These are phyloP conservation scores for Ptyas mucosa DNA, from an alignment of 2,113 vertebrate genomes.

Conservation along the genomic window DNA sequence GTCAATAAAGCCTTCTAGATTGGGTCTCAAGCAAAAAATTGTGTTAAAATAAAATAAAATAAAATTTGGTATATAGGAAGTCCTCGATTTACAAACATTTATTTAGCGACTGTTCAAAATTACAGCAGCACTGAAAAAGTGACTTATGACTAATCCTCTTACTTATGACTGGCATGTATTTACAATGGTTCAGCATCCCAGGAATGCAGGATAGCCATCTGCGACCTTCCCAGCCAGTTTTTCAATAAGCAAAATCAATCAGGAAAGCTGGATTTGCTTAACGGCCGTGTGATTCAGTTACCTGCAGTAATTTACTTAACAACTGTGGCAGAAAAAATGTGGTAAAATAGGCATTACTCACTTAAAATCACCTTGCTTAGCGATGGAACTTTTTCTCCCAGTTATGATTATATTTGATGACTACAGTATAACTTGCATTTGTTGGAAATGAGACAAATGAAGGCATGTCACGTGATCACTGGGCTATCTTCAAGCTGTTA, in stretches of 20 bases:
- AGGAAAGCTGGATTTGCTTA: not conserved
- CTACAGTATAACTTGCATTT: not conserved
- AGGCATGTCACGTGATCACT: not conserved
- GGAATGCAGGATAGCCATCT: not conserved
- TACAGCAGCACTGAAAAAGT: not conserved
- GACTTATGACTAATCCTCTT: not conserved
- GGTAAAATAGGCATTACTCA: not conserved
- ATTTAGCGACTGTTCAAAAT: not conserved
- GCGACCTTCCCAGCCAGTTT: not conserved
- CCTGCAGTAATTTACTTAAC: not conserved
- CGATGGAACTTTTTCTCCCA: not conserved
- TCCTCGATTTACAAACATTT: not conserved
- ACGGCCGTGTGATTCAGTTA: not conserved
- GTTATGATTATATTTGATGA: not conserved
- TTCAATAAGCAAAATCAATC: not conserved
- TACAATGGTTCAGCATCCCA: not conserved
- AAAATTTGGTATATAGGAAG: not conserved
- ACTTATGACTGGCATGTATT: not conserved
- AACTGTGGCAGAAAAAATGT: not conserved
- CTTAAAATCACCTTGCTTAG: not conserved
- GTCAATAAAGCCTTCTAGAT: not conserved
- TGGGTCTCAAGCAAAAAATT: not conserved
- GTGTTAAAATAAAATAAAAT: not conserved
- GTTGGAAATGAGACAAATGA: not conserved
- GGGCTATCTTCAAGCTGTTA: not conserved